phyloP scores from a whole-genome alignment of 1,140 invertebrate genomes.

The Lepidurus apus region DNA sequence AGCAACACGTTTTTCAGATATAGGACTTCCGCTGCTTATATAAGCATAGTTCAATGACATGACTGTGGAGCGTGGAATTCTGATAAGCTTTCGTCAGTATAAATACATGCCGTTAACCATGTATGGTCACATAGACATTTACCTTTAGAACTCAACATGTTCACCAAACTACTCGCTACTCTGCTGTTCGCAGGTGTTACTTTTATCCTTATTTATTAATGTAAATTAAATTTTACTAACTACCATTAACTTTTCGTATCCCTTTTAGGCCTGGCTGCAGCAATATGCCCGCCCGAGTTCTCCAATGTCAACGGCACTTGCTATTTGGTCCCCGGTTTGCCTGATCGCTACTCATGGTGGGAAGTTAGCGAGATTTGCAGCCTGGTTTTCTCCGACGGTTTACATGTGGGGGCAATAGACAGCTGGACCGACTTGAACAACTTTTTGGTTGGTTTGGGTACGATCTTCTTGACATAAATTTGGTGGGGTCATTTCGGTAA shows the following conservation, averaged over 20 bases:
- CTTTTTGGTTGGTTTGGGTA: conserved; percentile 33
- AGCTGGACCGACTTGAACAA: conserved; percentile 28
- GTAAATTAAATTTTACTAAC: background rate
- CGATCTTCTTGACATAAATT: background rate
- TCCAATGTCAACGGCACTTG: conserved; percentile 22
- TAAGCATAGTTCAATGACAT: background rate
- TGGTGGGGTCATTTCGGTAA: background rate
- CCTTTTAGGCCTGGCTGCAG: conserved; percentile 17
- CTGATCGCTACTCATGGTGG: conserved; percentile 25
- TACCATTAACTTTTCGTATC: background rate
- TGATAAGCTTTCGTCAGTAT: background rate
- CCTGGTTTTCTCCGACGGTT: conserved; percentile 21
- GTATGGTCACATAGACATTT: background rate
- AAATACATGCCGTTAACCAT: background rate
- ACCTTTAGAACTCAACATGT: background rate
- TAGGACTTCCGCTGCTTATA: background rate
- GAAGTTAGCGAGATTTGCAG: conserved; percentile 28
- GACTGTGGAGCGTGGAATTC: background rate
- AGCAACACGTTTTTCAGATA: background rate
- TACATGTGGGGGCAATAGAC: conserved; percentile 5
- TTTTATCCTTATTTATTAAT: background rate
- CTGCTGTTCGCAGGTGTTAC: background rate
- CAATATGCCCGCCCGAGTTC: conserved; percentile 5
- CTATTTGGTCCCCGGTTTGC: conserved; percentile 30
- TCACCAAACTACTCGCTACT: background rate